Base-by-base conservation (phyloP, 2,113 vertebrate genomes). In the Cardinalis cardinalis region DNA sequence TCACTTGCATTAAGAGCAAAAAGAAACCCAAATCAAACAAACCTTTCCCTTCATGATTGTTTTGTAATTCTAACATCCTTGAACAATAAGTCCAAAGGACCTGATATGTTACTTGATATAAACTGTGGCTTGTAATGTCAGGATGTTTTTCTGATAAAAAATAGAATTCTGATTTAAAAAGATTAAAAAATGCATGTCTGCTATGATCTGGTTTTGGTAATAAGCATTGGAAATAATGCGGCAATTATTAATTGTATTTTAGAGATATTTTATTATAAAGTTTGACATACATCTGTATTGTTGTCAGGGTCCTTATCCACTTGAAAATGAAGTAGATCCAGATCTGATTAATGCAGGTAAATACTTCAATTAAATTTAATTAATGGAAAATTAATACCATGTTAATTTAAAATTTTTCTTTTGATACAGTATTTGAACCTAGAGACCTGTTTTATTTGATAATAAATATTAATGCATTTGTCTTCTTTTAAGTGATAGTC, bases 321-420 rank as follows among this genome's bases (percentile, higher is more conserved):
- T 97, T 48, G 97, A 99, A 88, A 97, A 95, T 13, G 98, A 98
- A 91, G 99, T 99, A 49, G 99, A 99, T 94, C 98, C 99, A 80
- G 99, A 99, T 92, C 98, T 99, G 65, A 99, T 99, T 94, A 99
- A 99, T 73, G 99, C 99, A 90, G 99, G 99, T 99, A 97, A 98
- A 95, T 94, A 14, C 46, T 93, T 68, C 15, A 48, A 61, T n/a
- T 23, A 13, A 28, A 49, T 72, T 38, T 70, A 60, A 38, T 84
- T 88, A 46, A 34, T 65, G 10, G 29, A 23, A 88, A 86, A 19
- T 43, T 0, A 43, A n/a, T 82, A 51, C 44, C 7, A 48, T 49
- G 14, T 36, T 84, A 48, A 66, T 77, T 15, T 48, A 18, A 76
- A 72, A 14, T 2, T 43, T 71, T 68, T 87, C 5, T 51, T 84